These are phyloP conservation scores for Asbolus verrucosus DNA, from an alignment of 1,140 invertebrate genomes.

Conservation along the genomic window DNA sequence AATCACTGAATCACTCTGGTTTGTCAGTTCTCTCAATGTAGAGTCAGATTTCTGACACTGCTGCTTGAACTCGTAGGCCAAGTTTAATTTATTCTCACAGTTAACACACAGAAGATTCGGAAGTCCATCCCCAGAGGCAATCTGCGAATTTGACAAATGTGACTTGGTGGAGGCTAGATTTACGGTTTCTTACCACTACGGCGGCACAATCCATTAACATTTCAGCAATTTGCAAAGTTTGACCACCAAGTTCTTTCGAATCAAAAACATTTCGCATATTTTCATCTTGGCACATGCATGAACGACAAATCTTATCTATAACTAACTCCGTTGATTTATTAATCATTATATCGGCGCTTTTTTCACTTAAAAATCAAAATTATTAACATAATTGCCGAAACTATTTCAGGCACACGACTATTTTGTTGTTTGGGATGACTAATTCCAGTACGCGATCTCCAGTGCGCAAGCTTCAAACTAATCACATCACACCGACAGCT, in stretches of 20 bases:
- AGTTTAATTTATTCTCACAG: conserved; percentile 63
- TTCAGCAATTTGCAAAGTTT: conserved; percentile 67
- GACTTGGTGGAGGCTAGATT: neutral
- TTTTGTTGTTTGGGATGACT: conserved; percentile 40
- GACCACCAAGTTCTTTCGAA: conserved; percentile 49
- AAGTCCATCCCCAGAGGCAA: conserved; percentile 64
- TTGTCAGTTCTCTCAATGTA: conserved; percentile 67
- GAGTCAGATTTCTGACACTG: conserved; percentile 65
- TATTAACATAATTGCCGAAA: conserved; percentile 36
- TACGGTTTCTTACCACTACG: conserved; percentile 66
- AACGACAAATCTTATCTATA: conserved; percentile 63
- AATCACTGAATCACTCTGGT: conserved; percentile 43
- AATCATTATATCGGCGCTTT: conserved; percentile 53
- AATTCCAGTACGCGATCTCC: conserved; percentile 21
- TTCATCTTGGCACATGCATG: conserved; percentile 61
- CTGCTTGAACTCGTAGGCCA: conserved; percentile 65
- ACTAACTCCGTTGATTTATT: conserved; percentile 54
- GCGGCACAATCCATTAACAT: conserved; percentile 72
- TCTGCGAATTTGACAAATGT: conserved; percentile 51
- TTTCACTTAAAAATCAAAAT: conserved; percentile 22
- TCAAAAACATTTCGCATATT: conserved; percentile 62
- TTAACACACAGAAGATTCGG: conserved; percentile 62
- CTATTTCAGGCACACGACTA: conserved; percentile 28
- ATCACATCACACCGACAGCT: too few species aligned
- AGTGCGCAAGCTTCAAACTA: neutral